A percentile compares a stretch with the other conserved stretches of the same genome.
Evolutionary conservation across 2,888 invertebrate genomes (phyloP).

Genomic region (Unio delphinus): DNA sequence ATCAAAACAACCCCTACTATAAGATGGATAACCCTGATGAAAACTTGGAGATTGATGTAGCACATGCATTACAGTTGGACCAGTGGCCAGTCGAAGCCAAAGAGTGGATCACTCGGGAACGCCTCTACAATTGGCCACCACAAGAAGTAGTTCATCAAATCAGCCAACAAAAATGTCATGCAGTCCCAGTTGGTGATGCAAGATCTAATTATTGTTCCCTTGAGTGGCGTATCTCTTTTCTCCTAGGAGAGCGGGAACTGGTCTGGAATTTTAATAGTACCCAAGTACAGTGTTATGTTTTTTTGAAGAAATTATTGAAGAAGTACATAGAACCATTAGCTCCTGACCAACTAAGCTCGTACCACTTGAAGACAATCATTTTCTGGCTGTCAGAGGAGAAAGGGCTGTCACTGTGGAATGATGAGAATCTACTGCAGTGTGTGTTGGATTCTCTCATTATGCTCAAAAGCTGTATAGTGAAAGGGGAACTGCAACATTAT

Average conservation of each 20-base stretch:
- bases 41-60: conserved; percentile 11
- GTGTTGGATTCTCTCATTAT: conserved; percentile 1
- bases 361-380: conserved; percentile 11
- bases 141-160: conserved; percentile 2
- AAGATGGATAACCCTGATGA: too few species aligned
- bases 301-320: conserved; percentile 7
- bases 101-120: conserved; percentile 9
- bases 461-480: not conserved
- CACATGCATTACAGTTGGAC: conserved; percentile 5
- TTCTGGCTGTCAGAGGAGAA: conserved; percentile 14
- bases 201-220: not conserved
- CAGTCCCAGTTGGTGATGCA: conserved; percentile 11
- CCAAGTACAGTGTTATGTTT: conserved; percentile 13
- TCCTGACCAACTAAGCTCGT: conserved; percentile 11
- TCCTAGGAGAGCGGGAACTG: conserved; percentile 14
- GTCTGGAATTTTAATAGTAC: conserved; percentile 17
- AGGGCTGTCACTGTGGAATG: conserved; percentile 3
- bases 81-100: conserved; percentile 9
- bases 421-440: conserved; percentile 6
- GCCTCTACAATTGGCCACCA: conserved; percentile 12
- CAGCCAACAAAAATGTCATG: conserved; percentile 6
- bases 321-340: conserved; percentile 3
- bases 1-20: too few species aligned
- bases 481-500: conserved; percentile 6
- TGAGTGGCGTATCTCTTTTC: conserved; percentile 15